phyloP scores from a whole-genome alignment of 2,888 invertebrate genomes.

The Clanis bilineata region DNA sequence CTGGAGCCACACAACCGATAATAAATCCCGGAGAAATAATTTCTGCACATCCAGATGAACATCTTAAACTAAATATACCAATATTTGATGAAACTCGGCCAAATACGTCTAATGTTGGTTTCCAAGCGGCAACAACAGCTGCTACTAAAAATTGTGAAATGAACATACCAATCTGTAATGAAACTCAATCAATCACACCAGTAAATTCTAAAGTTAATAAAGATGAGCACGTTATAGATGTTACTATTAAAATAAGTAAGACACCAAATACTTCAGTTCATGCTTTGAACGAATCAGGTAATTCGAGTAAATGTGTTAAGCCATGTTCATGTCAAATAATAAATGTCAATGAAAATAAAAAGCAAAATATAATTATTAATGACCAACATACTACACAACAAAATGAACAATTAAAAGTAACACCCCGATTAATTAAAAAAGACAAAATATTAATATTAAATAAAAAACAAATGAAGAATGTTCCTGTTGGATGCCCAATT shows the following conservation, averaged over 20 bases:
- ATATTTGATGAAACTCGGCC: neutral
- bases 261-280: neutral
- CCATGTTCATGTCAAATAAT: neutral
- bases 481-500: constrained; percentile 43
- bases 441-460: constrained; percentile 39
- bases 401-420: neutral
- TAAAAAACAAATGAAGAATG: constrained; percentile 33
- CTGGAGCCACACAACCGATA: neutral
- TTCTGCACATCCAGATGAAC: neutral
- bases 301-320: neutral
- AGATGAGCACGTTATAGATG: neutral
- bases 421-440: constrained; percentile 26
- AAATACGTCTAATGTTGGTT: neutral
- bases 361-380: neutral
- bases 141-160: neutral
- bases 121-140: neutral
- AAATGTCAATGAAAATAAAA: neutral
- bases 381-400: neutral
- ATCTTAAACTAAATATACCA: neutral
- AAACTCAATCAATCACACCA: neutral
- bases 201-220: neutral
- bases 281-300: neutral
- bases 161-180: neutral
- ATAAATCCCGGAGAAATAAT: neutral
- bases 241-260: neutral